Evolutionary conservation across 2,888 invertebrate species (phyloP), one percentile per base, ranked within the genome.

Genomic region (Dioctria linearis): DNA sequence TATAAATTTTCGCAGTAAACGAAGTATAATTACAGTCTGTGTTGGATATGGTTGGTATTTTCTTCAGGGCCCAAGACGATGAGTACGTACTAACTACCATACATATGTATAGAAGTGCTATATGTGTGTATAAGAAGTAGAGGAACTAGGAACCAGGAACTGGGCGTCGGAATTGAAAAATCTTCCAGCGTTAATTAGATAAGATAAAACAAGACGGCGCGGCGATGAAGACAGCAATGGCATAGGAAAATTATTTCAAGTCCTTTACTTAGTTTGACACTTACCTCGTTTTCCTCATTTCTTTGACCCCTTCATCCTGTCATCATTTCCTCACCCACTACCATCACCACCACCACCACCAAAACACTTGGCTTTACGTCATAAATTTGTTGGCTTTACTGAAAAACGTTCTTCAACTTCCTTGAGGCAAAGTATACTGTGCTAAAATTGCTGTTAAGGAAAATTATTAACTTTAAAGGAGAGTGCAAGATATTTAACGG

Each of bases 1-100:
- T 73, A 73, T 73, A 73, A 73, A 73, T 73, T 51, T 73, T 73
- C 73, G 54, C 59, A 57, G 73, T 73, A 73, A 73, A 73, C 57
- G 73, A 73, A 73, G 73, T 73, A 25, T 25, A 73, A 73, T 73
- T 73, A 73, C 59, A 73, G 73, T 73, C 59, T 42, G n/a, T 5
- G 25, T 25, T 1, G 25, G 25, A 25, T 25, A 25, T 25, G 25
- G 25, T 25, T 25, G 73, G 42, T n/a, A 43, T 4, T 42, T 42
- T 42, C 25, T 25, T 25, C 25, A 25, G 25, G 25, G 25, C 25
- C 2, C 61, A 61, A 5, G 43, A 13, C 43, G 37, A 43, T 8
- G 40, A 11, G 63, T 63, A 39, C 2, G 25, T 25, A 25, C 25
- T 25, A 25, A 25, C 25, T 25, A 25, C n/a, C n/a, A n/a, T n/a